phyloP scores from a whole-genome alignment of 2,888 invertebrate species.

The Cacoxenus indagator region DNA sequence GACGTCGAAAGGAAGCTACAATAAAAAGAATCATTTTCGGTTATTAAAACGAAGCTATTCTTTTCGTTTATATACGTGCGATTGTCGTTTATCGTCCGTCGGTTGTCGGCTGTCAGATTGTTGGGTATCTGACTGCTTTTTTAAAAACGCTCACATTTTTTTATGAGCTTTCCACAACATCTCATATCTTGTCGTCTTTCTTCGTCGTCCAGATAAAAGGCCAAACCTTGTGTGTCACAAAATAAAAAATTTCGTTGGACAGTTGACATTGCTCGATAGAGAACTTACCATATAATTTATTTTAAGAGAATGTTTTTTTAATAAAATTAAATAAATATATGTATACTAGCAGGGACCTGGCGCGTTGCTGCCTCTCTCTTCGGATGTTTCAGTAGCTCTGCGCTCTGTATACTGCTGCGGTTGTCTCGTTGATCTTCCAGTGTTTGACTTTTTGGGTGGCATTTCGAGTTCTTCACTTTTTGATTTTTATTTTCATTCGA shows the following conservation, averaged over 20 bases:
- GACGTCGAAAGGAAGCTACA: constrained; percentile 2
- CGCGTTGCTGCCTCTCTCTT: too few species aligned
- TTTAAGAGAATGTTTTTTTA: not conserved
- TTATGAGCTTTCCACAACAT: constrained; percentile 17
- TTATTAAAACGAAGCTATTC: constrained; percentile 34
- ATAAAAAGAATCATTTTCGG: constrained; percentile 15
- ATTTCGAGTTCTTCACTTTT: too few species aligned
- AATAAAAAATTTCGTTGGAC: constrained; percentile 5
- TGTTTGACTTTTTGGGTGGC: too few species aligned
- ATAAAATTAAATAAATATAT: too few species aligned
- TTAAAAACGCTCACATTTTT: not conserved
- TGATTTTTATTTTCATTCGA: too few species aligned
- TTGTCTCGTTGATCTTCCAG: too few species aligned
- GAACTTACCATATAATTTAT: not conserved
- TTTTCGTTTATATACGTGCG: constrained; percentile 27
- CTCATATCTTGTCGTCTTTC: constrained; percentile 31
- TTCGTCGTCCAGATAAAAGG: constrained; percentile 18
- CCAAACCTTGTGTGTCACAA: constrained; percentile 24
- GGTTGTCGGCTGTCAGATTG: constrained; percentile 7
- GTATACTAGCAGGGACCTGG: too few species aligned
- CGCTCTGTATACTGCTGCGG: too few species aligned
- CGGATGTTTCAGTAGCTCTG: too few species aligned
- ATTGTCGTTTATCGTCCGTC: too few species aligned
- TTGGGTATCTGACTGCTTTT: constrained; percentile 24
- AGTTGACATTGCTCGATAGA: not conserved